Percentiles rank a stretch among this genome's conserved stretches.
phyloP scores from a whole-genome alignment of 2,113 vertebrate genomes.

The Pogona vitticeps region DNA sequence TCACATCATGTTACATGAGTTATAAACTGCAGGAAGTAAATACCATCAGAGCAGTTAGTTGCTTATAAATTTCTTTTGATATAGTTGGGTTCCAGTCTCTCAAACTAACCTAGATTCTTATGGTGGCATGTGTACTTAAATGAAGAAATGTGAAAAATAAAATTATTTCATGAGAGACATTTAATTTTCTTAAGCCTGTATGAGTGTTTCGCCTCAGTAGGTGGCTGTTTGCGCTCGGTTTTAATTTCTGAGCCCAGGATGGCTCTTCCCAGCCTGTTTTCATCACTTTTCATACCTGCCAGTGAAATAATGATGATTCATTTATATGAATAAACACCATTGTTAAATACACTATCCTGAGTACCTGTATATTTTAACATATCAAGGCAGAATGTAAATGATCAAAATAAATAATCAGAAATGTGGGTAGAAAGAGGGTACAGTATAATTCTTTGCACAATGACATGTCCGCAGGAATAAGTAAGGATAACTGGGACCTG shows the following conservation, averaged over 20 bases:
- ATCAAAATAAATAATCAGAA: neutral
- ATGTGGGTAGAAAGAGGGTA: neutral
- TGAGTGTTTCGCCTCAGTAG: neutral
- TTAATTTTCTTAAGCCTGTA: neutral
- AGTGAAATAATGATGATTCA: neutral
- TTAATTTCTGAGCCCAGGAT: neutral
- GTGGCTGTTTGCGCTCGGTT: neutral
- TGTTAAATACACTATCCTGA: neutral
- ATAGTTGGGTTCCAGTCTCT: neutral
- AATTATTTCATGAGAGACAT: neutral
- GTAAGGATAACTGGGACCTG: neutral
- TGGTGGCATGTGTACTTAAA: neutral
- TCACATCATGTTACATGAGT: conserved; percentile 38
- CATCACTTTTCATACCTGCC: neutral
- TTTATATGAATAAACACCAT: neutral
- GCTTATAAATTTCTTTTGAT: neutral
- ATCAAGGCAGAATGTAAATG: neutral
- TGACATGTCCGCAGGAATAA: neutral
- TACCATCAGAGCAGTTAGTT: neutral
- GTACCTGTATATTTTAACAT: neutral
- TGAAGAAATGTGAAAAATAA: neutral
- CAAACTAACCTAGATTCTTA: neutral
- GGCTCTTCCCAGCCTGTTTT: neutral
- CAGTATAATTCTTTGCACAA: neutral
- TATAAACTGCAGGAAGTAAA: conserved; percentile 6